Conservation (phyloP, 2,797 vertebrate species). For the Sparus aurata region DNA sequence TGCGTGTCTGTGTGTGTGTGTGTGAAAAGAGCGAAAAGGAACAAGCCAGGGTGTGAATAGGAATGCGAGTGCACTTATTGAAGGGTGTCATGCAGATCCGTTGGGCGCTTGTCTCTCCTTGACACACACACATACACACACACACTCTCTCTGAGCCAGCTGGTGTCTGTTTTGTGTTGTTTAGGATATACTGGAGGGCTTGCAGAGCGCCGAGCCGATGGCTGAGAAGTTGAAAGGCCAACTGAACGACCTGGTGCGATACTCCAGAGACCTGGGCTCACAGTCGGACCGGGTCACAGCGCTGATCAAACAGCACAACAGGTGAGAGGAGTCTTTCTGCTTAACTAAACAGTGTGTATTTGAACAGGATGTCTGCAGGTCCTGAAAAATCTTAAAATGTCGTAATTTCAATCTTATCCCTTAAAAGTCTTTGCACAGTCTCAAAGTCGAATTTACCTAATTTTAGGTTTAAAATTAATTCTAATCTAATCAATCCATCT, state of each 20-base stretch:
- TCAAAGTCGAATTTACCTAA: too few relatives aligned
- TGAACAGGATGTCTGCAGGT: too few relatives aligned
- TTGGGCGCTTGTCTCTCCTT: slow-evolving; percentile 53
- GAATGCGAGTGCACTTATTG: slow-evolving; percentile 69
- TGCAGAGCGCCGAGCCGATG: slow-evolving; percentile 91
- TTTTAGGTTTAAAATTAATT: too few relatives aligned
- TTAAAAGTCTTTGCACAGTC: too few relatives aligned
- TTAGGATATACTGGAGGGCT: slow-evolving; percentile 90
- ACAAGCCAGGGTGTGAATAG: slow-evolving; percentile 69
- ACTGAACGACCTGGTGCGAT: slow-evolving; percentile 94
- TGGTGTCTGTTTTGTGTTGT: slow-evolving; percentile 67
- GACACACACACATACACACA: slow-evolving; percentile 40
- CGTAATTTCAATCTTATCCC: too few relatives aligned
- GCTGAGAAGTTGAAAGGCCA: slow-evolving; percentile 94
- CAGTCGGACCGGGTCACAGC: slow-evolving; percentile 93
- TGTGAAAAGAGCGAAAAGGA: slow-evolving; percentile 50
- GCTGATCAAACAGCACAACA: slow-evolving; percentile 97
- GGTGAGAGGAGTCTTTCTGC: slow-evolving; percentile 82
- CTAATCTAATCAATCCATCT: too few relatives aligned
- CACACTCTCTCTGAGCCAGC: slow-evolving; percentile 43
- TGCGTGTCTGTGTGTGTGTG: slow-evolving; percentile 21
- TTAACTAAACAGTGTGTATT: neutral
- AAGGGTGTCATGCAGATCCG: slow-evolving; percentile 70
- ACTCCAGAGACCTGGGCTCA: slow-evolving; percentile 92
- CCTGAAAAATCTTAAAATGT: too few relatives aligned